These are phyloP conservation scores for Eremobia ochroleuca DNA, from an alignment of 2,888 invertebrate species.

Conservation along the genomic window DNA sequence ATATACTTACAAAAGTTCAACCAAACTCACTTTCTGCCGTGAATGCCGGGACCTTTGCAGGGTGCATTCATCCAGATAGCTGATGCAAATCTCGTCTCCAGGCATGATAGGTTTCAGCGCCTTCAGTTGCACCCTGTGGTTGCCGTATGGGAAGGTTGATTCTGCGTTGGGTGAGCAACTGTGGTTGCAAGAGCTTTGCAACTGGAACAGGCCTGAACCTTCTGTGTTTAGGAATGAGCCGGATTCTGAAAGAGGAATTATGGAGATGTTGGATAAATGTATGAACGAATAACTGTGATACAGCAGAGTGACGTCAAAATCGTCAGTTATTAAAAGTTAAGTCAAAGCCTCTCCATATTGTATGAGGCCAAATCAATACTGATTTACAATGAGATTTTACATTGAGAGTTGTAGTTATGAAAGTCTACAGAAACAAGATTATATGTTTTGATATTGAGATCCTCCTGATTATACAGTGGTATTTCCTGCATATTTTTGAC, in stretches of 20 bases:
- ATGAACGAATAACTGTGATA: background rate
- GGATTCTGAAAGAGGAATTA: constrained; percentile 83
- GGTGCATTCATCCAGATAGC: constrained; percentile 97
- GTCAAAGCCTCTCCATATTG: background rate
- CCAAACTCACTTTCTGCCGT: constrained; percentile 93
- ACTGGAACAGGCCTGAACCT: constrained; percentile 96
- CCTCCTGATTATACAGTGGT: background rate
- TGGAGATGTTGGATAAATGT: background rate
- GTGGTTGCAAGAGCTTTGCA: constrained; percentile 98
- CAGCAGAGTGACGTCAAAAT: background rate
- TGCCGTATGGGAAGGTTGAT: constrained; percentile 95
- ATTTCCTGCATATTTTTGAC: background rate
- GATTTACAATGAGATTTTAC: background rate
- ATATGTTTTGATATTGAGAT: background rate
- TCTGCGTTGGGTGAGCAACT: constrained; percentile 97
- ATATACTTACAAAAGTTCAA: background rate
- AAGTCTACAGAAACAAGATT: background rate
- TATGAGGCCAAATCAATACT: background rate
- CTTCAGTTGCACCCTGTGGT: constrained; percentile 94
- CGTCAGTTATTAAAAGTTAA: background rate
- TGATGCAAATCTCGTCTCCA: constrained; percentile 97
- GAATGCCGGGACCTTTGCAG: constrained; percentile 96
- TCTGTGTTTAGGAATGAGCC: constrained; percentile 97
- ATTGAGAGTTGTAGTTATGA: background rate
- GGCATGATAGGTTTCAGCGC: constrained; percentile 93